A percentile compares a stretch with the other conserved stretches of the same genome.
Evolutionary conservation across 2,888 invertebrate genomes (phyloP).

Genomic region (Ischnura elegans): DNA sequence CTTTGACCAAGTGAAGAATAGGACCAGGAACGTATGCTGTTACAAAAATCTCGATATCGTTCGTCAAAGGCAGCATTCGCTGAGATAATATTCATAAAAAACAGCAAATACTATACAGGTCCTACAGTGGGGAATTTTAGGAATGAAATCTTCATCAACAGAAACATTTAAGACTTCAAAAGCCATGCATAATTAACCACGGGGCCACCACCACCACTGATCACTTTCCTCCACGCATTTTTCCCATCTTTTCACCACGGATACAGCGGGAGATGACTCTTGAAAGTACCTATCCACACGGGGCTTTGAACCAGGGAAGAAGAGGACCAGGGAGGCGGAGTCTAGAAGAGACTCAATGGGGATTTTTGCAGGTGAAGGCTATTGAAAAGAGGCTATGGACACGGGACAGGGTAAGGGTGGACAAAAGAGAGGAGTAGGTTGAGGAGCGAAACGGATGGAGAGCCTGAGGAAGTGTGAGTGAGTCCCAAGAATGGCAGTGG

Average conservation of each 20-base stretch:
- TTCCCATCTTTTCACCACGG: not conserved
- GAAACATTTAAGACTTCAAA: not conserved
- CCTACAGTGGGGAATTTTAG: no score
- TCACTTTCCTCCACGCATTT: not conserved
- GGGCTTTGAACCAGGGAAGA: not conserved
- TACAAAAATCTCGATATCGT: no score
- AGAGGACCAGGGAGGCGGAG: not conserved
- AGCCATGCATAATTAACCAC: not conserved
- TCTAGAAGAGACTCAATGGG: not conserved
- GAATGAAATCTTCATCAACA: no score
- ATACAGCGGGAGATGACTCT: not conserved
- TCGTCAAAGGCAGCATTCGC: no score
- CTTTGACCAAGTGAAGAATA: no score
- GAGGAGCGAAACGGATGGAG: not conserved
- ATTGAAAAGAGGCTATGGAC: constrained; percentile 25
- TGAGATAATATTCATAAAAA: no score
- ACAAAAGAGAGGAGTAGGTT: not conserved
- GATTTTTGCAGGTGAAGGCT: constrained; percentile 57
- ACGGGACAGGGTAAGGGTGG: not conserved
- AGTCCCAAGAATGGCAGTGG: constrained; percentile 39
- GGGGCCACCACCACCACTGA: not conserved
- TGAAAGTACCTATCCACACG: not conserved
- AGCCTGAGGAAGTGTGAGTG: not conserved
- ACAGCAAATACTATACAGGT: no score
- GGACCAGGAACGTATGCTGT: no score